Evolutionary conservation across 2,797 vertebrate genomes (phyloP), one percentile per base, ranked within the genome.

Genomic region (Prunella strophiata): DNA sequence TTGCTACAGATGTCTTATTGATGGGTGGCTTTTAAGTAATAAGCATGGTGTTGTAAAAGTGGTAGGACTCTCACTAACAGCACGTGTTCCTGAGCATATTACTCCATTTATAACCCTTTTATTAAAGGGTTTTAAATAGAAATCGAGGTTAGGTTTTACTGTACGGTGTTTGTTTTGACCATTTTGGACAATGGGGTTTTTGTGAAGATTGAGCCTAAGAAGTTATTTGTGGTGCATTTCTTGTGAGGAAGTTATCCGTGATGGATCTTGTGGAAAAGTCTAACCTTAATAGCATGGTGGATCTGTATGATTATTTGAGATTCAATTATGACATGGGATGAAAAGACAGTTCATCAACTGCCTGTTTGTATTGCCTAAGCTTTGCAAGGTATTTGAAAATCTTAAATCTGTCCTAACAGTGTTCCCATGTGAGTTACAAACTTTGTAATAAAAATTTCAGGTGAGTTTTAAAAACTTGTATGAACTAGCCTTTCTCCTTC

Each of bases 81-180:
- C 77, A 85, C 89, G 57, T 73, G 67, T 94, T 81, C 73, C 89
- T 88, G 55, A 88, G 52, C 79, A 45, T 92, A 52, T 93, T 79
- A 34, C 30, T 81, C 50, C 63, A 40, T 94, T 91, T 93, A 81
- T 85, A 94, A 89, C 62, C 38, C 27, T 89, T 94, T 73, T 74
- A 93, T 96, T 86, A 86, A 88, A 79, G n/a, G 65, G 10, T 73
- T 96, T 84, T 76, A 88, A 97, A 95, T 87, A 94, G 93, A 95
- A 92, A 86, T 84, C 70, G 80, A 81, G 62, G 78, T 73, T 85
- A 57, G n/a, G 30, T 77, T 96, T 91, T 65, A 70, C 87, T 57
- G 62, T 81, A 78, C 66, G 48, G 7, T 97, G 45, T 83, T 93
- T 88, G 32, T 76, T 96, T 93, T 79, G 67, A 94, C 74, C 63